Evolutionary conservation across 2,797 vertebrate species (phyloP), one percentile per base, ranked within the genome.

Genomic region (Rhinichthys osculus): DNA sequence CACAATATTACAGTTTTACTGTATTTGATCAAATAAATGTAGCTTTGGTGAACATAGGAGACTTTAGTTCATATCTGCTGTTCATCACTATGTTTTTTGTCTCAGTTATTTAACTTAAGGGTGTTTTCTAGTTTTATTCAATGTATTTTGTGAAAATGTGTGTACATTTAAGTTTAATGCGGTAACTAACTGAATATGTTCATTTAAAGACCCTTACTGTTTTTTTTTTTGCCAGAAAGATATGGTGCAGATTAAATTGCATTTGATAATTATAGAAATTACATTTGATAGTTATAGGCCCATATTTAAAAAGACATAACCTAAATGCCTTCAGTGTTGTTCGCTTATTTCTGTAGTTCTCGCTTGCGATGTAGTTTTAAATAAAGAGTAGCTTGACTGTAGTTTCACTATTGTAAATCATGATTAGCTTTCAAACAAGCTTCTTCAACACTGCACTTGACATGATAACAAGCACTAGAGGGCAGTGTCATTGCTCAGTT

Each of bases 391-490:
- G 42, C n/a, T 30, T n/a, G 70, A 16, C 40, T 44, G 23, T 16
- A 16, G 11, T 27, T 72, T 1, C 42, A 44, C 40, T 14, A 23
- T 27, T 42, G 38, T 71, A 71, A 44, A 47, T 30, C 44, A 47
- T 17, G n/a, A 73, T 47, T 4, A 72, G 71, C 71, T 19, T 50
- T 19, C 8, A 72, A 44, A 27, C 70, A 16, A 71, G 23, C 70
- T 47, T 72, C 23, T 72, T 7, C 70, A 27, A 47, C 19, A 23
- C 47, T 35, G 30, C 50, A 14, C 30, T 76, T 33, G 72, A 21
- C 27, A 23, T 23, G 30, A 17, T 23, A 11, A 7, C 33, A 64
- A 83, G 71, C 72, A 77, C 57, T 76, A 76, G 81, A 73, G 81
- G 69, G 54, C 81, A 73, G 81, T 82, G 52, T 33, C 35, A 62